These are phyloP conservation scores for Pentalonia nigronervosa DNA, from an alignment of 1,140 invertebrate genomes.

Conservation along the genomic window DNA sequence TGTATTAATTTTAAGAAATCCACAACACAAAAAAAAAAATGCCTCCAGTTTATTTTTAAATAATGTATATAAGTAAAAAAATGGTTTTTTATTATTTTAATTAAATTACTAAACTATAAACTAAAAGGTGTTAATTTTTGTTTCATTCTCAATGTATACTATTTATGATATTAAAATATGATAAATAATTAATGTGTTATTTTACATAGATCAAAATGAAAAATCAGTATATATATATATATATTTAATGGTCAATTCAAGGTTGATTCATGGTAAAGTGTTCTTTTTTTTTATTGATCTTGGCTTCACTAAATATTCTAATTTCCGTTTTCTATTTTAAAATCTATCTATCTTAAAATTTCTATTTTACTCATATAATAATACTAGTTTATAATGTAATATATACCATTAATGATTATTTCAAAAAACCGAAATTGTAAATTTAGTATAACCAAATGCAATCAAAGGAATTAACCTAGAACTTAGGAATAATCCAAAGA, in stretches of 20 bases:
- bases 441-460: background rate
- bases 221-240: background rate
- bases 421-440: background rate
- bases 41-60: background rate
- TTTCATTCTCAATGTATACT: background rate
- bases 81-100: background rate
- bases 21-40: background rate
- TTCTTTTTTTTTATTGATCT: background rate
- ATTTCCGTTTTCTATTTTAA: too few relatives aligned
- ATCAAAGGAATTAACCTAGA: background rate
- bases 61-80: background rate
- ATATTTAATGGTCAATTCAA: background rate
- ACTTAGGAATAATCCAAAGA: background rate
- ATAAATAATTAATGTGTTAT: too few relatives aligned
- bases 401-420: background rate
- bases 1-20: background rate
- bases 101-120: background rate
- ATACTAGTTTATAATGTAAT: background rate
- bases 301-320: background rate
- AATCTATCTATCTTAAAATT: too few relatives aligned
- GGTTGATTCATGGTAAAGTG: background rate
- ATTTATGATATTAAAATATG: too few relatives aligned
- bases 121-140: background rate
- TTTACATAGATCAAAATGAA: background rate
- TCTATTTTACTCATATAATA: background rate